Evolutionary conservation across 2,888 invertebrate species (phyloP), one percentile per base, ranked within the genome.

Genomic region (Chymomyza fuscimana): DNA sequence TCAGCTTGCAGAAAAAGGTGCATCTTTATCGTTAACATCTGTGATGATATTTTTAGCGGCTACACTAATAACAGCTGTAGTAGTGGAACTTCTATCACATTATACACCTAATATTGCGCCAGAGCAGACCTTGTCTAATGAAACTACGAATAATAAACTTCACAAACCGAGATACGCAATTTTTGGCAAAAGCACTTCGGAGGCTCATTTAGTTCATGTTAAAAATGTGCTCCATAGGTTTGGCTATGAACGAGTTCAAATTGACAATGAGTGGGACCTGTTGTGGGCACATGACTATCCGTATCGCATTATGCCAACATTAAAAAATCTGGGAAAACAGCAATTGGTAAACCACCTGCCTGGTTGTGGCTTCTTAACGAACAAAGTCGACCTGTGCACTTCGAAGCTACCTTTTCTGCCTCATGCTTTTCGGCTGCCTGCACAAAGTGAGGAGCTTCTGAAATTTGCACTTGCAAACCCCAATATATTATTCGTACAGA

Each of bases 211-310:
- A 69, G 93, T 94, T 58, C 98, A 99, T 91, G 96, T 99, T 0
- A 94, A 95, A 86, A 93, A 94, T 46, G 95, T 97, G 1, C 93
- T 99, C 73, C 93, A 95, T 9, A 93, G 95, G 75, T 90, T 96
- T 15, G 98, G 97, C 0, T 98, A 95, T 84, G 91, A 93, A 68
- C 93, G 94, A 76, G 93, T 93, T 0, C 91, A 91, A 9, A 92
- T 93, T 0, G 93, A 95, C 1, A 92, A 93, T 1, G 93, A 95
- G 5, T 99, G 98, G 98, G 95, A 96, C 89, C 93, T 99, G 0
- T 92, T 99, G 10, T 99, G 99, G 99, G 95, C 98, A 0, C 97
- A 98, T 90, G 97, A 97, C 85, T 98, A 97, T 90, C 98, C 98
- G 0, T 98, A 98, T 87, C 73, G 82, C 0, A 68, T 70, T 10